Conservation (phyloP, 2,888 invertebrate species). For the Caenorhabditis sp. region DNA sequence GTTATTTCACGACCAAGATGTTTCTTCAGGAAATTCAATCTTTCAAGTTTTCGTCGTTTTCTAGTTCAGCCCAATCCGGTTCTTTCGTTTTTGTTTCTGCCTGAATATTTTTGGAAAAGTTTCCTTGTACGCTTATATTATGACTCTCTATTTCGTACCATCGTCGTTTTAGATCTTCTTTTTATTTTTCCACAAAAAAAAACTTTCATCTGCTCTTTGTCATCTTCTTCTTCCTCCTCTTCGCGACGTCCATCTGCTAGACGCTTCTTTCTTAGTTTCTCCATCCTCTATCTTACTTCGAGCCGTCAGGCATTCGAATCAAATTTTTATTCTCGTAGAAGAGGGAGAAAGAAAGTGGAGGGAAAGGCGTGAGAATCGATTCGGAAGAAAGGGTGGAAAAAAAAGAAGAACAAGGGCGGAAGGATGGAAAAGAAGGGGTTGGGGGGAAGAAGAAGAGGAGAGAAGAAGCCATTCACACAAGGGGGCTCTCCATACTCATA, state of each 20-base stretch:
- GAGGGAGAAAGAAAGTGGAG: conserved; percentile 18
- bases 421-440: conserved; percentile 21
- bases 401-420: neutral
- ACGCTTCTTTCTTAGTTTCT: conserved; percentile 24
- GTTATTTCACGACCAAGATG: conserved; percentile 13
- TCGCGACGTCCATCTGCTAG: neutral
- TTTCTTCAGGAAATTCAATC: conserved; percentile 44
- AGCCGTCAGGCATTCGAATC: conserved; percentile 60
- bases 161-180: conserved; percentile 20
- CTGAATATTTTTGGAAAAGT: neutral
- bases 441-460: conserved; percentile 24
- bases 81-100: neutral
- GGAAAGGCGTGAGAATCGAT: conserved; percentile 58
- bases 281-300: conserved; percentile 23
- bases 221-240: neutral
- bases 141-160: neutral
- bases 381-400: conserved; percentile 33
- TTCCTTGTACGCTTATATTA: neutral
- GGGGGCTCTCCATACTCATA: conserved; percentile 41
- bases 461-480: conserved; percentile 41
- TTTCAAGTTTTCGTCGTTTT: neutral
- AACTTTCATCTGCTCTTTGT: conserved; percentile 40
- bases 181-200: conserved; percentile 14
- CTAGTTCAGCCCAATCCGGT: neutral
- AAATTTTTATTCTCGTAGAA: conserved; percentile 45